Conservation (phyloP, 2,888 invertebrate genomes). For the Myopa tessellatipennis region DNA sequence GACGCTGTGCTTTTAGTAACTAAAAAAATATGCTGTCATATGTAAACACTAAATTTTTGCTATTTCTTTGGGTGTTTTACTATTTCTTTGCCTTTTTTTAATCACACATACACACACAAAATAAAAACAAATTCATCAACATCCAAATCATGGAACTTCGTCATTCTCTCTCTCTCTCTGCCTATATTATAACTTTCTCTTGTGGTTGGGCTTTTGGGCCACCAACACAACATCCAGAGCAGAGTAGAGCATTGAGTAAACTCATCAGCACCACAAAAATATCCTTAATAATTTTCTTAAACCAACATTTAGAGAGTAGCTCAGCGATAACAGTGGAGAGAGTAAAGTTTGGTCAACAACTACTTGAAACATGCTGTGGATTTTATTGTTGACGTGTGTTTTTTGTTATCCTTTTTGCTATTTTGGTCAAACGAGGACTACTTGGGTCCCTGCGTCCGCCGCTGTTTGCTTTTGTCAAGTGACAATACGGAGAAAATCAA, state of each 20-base stretch:
- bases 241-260: conserved; percentile 56
- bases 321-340: background rate
- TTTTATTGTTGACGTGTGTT: conserved; percentile 22
- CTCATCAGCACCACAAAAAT: conserved; percentile 64
- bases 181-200: background rate
- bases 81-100: background rate
- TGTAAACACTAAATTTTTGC: conserved; percentile 60
- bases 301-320: conserved; percentile 52
- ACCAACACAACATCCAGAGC: background rate
- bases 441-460: too few species aligned
- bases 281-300: conserved; percentile 65
- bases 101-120: background rate
- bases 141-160: conserved; percentile 25
- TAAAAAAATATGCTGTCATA: conserved; percentile 53
- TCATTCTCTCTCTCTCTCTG: conserved; percentile 15
- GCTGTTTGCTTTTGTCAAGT: conserved; percentile 21
- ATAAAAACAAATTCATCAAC: conserved; percentile 36
- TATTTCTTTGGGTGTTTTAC: conserved; percentile 48
- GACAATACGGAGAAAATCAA: background rate
- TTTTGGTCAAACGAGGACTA: conserved; percentile 45
- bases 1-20: conserved; percentile 20
- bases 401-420: conserved; percentile 22
- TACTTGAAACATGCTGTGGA: conserved; percentile 40
- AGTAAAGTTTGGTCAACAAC: conserved; percentile 23
- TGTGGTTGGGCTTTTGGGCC: conserved; percentile 4